Conservation (phyloP, 2,113 vertebrate genomes). For the Rhineura floridana region DNA sequence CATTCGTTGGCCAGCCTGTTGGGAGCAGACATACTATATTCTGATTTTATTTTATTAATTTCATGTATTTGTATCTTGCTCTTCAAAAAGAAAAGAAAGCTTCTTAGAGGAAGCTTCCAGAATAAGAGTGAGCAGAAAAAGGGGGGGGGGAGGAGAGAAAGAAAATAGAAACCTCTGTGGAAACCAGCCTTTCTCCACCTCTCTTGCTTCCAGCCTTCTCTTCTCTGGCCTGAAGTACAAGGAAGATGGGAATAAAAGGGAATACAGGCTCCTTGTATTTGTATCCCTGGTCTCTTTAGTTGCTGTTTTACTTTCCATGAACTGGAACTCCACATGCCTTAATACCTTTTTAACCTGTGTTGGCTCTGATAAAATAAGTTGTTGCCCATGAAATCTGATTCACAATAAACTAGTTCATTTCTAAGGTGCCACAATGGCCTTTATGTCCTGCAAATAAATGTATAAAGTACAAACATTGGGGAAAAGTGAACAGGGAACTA, state of each 20-base stretch:
- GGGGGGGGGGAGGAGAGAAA: too few species aligned
- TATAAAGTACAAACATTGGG: not conserved
- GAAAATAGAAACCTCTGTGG: not conserved
- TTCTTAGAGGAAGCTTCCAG: too few species aligned
- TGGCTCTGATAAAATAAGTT: not conserved
- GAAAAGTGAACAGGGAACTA: not conserved
- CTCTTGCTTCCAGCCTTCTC: not conserved
- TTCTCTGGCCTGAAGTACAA: not conserved
- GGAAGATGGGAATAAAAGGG: not conserved
- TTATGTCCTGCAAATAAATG: not conserved
- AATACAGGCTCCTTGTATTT: not conserved
- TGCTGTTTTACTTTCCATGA: not conserved
- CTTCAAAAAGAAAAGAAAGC: too few species aligned
- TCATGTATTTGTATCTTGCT: too few species aligned
- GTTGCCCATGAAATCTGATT: not conserved
- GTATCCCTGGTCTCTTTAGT: not conserved
- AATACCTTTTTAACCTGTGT: not conserved
- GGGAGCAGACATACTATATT: not conserved
- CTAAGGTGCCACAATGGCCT: not conserved
- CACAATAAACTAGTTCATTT: not conserved
- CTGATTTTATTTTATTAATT: too few species aligned
- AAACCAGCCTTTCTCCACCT: not conserved
- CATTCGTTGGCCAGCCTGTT: not conserved
- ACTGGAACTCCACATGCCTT: not conserved
- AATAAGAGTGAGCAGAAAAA: too few species aligned